Base-by-base conservation (phyloP, 1,140 invertebrate species). In the Cydia fagiglandana region DNA sequence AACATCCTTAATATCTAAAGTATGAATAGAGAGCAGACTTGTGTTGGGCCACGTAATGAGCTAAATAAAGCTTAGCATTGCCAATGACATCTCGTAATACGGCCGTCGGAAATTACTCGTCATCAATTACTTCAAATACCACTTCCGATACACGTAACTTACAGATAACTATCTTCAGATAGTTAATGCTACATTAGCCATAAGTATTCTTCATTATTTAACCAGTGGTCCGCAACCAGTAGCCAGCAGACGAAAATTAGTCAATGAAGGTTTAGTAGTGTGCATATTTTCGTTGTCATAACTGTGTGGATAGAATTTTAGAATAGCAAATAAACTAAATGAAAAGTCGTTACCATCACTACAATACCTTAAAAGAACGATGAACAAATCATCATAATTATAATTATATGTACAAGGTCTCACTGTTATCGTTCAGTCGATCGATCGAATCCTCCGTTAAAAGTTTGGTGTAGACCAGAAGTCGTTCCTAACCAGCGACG, bases 111-210 rank as follows among this genome's bases (percentile, higher is more conserved):
- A 66, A 38, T 61, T 20, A 61, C 24, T n/a, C 13, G 28, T 66
- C 24, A 66, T 66, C 30, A 66, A 34, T 66, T 66, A 66, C 30
- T 64, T 30, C 64, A 64, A 64, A 64, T 24, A 64, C 13, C 12
- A 64, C 24, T 38, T 66, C 64, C 64, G 64, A 15, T 7, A n/a
- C 28, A 24, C 20, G 7, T 38, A 34, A 66, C 64, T 34, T 15
- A 66, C 15, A 34, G 64, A 38, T 66, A 20, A 66, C 64, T 66
- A 38, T 66, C 64, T 30, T 15, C 45, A 4, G 13, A 12, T 12
- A 47, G 45, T 47, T 47, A 47, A 47, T 47, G 13, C 45, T 4
- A 13, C 64, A 34, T 34, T n/a, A n/a, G 15, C 24, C 15, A 38
- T 66, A 15, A 34, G 28, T 34, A n/a, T 66, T 66, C 2, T 66